These are phyloP conservation scores for Gymnopithys bicolor DNA, from an alignment of 2,797 vertebrate genomes.

Conservation along the genomic window DNA sequence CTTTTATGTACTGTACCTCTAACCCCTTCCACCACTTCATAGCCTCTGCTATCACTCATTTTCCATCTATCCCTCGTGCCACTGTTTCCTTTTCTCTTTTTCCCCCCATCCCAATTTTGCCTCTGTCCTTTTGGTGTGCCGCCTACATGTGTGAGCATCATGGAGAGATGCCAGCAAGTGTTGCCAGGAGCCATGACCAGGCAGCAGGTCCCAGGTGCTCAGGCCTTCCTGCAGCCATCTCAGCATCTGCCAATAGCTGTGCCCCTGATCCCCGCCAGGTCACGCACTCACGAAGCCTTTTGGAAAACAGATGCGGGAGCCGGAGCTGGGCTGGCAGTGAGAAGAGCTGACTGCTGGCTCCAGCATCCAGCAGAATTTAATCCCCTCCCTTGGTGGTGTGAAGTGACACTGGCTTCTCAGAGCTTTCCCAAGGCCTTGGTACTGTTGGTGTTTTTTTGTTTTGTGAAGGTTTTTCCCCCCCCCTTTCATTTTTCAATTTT, in stretches of 20 bases:
- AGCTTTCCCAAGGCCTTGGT: background rate
- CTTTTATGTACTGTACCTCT: background rate
- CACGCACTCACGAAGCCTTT: fast-evolving
- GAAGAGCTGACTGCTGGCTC: background rate
- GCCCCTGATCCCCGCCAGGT: background rate
- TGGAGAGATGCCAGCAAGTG: background rate
- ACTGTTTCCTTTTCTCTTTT: background rate
- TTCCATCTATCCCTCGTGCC: background rate
- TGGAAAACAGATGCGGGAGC: background rate
- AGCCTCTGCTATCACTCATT: background rate
- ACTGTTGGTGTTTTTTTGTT: background rate
- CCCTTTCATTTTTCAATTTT: background rate
- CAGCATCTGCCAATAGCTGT: fast-evolving
- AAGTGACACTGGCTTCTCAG: background rate
- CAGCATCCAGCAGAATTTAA: background rate
- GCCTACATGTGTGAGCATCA: background rate
- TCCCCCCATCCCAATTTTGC: background rate
- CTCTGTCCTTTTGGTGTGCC: background rate
- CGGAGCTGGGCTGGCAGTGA: background rate
- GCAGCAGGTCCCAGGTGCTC: background rate
- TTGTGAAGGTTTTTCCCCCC: background rate
- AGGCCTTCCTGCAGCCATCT: background rate
- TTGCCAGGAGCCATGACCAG: fast-evolving
- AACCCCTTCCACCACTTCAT: background rate
- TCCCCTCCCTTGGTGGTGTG: background rate